Conservation (phyloP, 2,888 invertebrate genomes). For the Thera britannica region DNA sequence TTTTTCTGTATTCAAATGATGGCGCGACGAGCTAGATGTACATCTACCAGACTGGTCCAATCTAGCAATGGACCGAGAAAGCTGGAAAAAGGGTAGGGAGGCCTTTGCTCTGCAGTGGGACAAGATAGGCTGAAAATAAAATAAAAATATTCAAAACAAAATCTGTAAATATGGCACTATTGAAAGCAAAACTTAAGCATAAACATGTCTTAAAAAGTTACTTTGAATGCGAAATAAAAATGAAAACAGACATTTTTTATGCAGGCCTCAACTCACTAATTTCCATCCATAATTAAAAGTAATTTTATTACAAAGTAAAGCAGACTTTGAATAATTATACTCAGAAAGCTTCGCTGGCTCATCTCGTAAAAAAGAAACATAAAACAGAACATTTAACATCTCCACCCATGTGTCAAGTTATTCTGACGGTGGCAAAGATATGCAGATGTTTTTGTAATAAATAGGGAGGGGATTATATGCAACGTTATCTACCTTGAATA, state of each 20-base stretch:
- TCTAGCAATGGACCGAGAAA: no score
- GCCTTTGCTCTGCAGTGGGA: no score
- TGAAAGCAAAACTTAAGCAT: no score
- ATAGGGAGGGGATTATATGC: slow-evolving; percentile 13
- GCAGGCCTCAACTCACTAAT: slow-evolving; percentile 6
- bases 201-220: no score
- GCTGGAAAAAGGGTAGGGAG: no score
- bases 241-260: neutral
- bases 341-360: slow-evolving; percentile 44
- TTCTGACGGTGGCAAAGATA: slow-evolving; percentile 71
- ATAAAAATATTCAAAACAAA: no score
- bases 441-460: slow-evolving; percentile 66
- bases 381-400: slow-evolving; percentile 49
- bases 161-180: neutral
- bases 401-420: slow-evolving; percentile 70
- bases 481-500: neutral
- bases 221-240: neutral
- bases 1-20: neutral
- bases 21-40: no score
- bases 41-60: no score
- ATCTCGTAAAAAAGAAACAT: slow-evolving; percentile 51
- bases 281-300: slow-evolving; percentile 16
- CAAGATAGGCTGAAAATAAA: no score
- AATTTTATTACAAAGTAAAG: slow-evolving; percentile 29
- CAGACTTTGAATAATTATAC: slow-evolving; percentile 23